Conservation (phyloP, 2,888 invertebrate species). For the Eristalis arbustorum region DNA sequence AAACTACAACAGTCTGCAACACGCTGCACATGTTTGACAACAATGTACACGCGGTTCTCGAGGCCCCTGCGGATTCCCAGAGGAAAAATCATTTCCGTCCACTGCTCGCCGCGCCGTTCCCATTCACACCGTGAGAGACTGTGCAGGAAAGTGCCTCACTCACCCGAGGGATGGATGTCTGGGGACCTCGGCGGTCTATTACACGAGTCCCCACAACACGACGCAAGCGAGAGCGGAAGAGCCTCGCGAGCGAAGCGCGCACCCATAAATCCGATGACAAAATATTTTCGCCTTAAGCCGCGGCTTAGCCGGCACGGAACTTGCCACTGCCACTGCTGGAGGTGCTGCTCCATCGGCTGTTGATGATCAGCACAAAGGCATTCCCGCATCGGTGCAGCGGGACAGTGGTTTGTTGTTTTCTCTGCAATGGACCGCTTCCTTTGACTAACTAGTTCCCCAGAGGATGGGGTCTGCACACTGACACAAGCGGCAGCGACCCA, state of each 20-base stretch:
- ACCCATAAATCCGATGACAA: conserved; percentile 64
- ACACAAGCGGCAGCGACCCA: background rate
- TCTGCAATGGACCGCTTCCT: conserved; percentile 54
- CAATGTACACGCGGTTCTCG: conserved; percentile 1
- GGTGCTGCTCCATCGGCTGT: conserved; percentile 8
- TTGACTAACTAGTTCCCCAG: conserved; percentile 69
- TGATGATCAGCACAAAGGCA: conserved; percentile 59
- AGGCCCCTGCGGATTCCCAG: conserved; percentile 38
- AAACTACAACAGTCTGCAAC: background rate
- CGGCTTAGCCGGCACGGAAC: conserved; percentile 18
- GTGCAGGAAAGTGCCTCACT: background rate
- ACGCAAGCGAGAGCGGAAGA: conserved; percentile 17
- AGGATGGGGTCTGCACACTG: conserved; percentile 5
- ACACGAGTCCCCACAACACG: conserved; percentile 2
- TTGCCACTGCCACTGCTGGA: background rate
- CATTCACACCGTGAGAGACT: conserved; percentile 35
- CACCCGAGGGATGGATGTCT: conserved; percentile 25
- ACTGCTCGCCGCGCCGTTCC: too few relatives aligned
- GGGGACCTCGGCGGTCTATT: conserved; percentile 36
- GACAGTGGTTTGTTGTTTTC: conserved; percentile 6
- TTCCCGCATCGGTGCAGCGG: conserved; percentile 52
- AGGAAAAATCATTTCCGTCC: conserved; percentile 44
- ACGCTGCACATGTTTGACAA: background rate
- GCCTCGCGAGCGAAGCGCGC: conserved; percentile 43
- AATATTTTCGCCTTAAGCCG: conserved; percentile 57